Conservation (phyloP, 2,797 vertebrate genomes). For the Calcarius lapponicus region DNA sequence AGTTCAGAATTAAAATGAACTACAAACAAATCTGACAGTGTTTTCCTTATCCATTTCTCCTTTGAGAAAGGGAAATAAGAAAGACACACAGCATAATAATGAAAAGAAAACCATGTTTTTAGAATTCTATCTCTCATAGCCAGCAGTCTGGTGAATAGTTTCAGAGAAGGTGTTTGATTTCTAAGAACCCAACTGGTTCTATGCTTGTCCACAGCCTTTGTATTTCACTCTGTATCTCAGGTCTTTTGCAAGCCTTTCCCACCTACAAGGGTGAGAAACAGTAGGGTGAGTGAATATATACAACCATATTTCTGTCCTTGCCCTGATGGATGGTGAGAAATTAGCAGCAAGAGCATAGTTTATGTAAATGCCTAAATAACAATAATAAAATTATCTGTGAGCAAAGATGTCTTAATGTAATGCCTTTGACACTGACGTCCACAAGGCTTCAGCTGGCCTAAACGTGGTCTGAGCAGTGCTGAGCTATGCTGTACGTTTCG, state of each 20-base stretch:
- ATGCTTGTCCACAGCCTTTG: background rate
- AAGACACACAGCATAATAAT: background rate
- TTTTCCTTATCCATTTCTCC: background rate
- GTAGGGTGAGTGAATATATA: background rate
- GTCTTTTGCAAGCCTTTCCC: background rate
- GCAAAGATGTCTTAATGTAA: background rate
- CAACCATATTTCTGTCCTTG: background rate
- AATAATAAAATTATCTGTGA: background rate
- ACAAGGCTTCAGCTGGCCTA: background rate
- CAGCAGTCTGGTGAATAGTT: background rate
- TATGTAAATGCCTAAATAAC: background rate
- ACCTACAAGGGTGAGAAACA: background rate
- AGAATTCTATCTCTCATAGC: background rate
- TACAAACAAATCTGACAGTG: background rate
- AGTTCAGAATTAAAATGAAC: slow-evolving; percentile 10
- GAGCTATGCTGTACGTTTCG: background rate
- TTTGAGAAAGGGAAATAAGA: background rate
- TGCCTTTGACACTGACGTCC: background rate
- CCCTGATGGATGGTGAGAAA: background rate
- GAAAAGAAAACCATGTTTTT: background rate
- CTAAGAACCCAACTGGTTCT: background rate
- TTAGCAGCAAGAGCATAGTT: background rate
- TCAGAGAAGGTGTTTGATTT: background rate
- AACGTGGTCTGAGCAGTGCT: slow-evolving; percentile 3
- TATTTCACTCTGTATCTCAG: background rate